phyloP scores from a whole-genome alignment of 2,797 vertebrate species.

The Babyrousa celebensis region DNA sequence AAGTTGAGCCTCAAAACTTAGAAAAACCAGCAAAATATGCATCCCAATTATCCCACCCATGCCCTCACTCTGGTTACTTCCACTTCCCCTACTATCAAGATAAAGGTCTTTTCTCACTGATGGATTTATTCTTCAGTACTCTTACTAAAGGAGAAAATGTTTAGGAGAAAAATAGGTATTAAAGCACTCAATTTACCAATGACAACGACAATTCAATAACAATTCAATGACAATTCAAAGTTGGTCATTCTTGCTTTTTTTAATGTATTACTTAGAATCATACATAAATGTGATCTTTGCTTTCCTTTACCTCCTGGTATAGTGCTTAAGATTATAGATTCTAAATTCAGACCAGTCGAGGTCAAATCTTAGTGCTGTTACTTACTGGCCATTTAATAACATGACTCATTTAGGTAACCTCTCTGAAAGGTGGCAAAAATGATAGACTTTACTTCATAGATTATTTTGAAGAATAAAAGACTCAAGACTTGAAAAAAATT shows the following conservation, averaged over 20 bases:
- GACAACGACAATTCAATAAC: too few species aligned
- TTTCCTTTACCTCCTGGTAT: not conserved
- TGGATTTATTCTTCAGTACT: not conserved
- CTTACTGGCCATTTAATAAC: not conserved
- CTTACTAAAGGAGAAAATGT: not conserved
- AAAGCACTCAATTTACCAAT: not conserved
- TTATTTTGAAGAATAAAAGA: not conserved
- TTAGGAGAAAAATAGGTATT: not conserved
- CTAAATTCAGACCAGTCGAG: not conserved
- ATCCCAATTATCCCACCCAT: too few species aligned
- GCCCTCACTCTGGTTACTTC: not conserved
- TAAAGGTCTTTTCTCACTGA: not conserved
- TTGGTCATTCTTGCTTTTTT: not conserved
- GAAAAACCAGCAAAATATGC: not conserved
- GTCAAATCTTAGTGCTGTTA: not conserved
- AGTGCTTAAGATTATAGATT: not conserved
- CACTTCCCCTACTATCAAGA: not conserved
- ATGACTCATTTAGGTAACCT: not conserved
- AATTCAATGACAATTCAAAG: not conserved
- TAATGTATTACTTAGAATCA: not conserved
- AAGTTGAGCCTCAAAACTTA: not conserved
- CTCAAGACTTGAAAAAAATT: not conserved
- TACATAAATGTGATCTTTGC: not conserved
- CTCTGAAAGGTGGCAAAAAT: not conserved
- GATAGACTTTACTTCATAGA: not conserved